Evolutionary conservation across 2,888 invertebrate species (phyloP).

Genomic region (Mesoligia furuncula): DNA sequence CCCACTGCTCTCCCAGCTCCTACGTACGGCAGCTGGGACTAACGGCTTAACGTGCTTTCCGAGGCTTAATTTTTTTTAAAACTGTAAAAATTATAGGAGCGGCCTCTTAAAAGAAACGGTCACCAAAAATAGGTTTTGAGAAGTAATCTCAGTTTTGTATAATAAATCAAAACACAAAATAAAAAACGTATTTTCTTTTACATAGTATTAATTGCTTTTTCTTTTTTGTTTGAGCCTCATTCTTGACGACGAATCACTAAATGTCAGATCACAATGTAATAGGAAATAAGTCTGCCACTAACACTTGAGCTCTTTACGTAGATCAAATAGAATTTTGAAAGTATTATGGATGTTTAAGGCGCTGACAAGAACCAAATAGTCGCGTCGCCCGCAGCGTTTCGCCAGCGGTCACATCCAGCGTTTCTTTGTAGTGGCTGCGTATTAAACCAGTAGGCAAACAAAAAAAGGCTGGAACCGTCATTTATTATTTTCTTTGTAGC

Average conservation of each 20-base stretch:
- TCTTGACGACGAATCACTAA: not conserved
- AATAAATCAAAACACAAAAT: not conserved
- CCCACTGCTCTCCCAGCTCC: too few relatives aligned
- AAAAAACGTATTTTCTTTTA: too few relatives aligned
- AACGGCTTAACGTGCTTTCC: too few relatives aligned
- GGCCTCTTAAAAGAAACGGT: too few relatives aligned
- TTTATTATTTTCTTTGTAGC: conserved; percentile 45
- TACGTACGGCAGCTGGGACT: too few relatives aligned
- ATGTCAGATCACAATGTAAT: not conserved
- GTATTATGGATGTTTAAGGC: not conserved
- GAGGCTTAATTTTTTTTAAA: too few relatives aligned
- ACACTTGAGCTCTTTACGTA: not conserved
- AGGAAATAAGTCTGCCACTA: not conserved
- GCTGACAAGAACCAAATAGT: too few relatives aligned
- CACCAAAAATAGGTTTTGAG: not conserved
- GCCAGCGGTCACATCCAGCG: conserved; percentile 18
- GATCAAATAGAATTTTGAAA: not conserved
- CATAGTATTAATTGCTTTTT: not conserved
- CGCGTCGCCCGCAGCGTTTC: not conserved
- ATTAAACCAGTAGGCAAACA: conserved; percentile 1
- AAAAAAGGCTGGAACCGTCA: conserved; percentile 31
- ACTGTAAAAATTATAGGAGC: too few relatives aligned
- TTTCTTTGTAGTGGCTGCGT: conserved; percentile 11
- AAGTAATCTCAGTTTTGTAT: not conserved
- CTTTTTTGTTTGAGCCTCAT: not conserved